phyloP scores from a whole-genome alignment of 1,140 invertebrate species.

The Aphaenogaster rudis region DNA sequence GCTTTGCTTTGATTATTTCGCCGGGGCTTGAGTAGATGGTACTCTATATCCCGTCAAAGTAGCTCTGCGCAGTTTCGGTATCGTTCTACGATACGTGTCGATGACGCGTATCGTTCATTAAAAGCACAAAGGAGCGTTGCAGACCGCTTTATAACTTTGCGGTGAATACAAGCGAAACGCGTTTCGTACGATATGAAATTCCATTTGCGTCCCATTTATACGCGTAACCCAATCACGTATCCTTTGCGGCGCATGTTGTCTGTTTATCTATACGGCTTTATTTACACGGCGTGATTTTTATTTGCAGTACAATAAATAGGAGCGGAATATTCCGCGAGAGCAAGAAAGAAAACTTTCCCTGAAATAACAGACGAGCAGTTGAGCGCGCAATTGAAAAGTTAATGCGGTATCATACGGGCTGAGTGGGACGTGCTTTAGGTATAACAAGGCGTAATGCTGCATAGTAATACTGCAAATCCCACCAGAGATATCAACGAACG shows the following conservation, averaged over 20 bases:
- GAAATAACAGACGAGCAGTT: background rate
- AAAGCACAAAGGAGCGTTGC: conserved; percentile 56
- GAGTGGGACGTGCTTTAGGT: conserved; percentile 13
- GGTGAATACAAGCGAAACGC: conserved; percentile 24
- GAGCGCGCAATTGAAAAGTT: background rate
- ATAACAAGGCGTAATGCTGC: conserved; percentile 34
- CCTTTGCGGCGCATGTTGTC: conserved; percentile 1
- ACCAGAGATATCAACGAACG: conserved; percentile 22
- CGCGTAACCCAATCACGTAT: conserved; percentile 29
- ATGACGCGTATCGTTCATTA: conserved; percentile 58
- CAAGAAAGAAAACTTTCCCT: background rate
- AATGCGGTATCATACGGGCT: background rate
- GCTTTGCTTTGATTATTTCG: conserved; percentile 53
- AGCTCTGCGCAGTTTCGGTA: conserved; percentile 40
- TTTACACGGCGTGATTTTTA: background rate
- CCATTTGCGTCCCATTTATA: conserved; percentile 25
- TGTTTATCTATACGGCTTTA: conserved; percentile 5
- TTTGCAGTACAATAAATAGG: background rate
- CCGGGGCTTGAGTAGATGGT: background rate
- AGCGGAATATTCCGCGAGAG: background rate
- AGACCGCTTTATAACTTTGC: conserved; percentile 51
- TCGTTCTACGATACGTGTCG: conserved; percentile 50
- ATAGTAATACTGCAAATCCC: conserved; percentile 38
- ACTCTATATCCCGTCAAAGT: conserved; percentile 41
- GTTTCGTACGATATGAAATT: conserved; percentile 36